Evolutionary conservation across 2,888 invertebrate genomes (phyloP).

Genomic region (Andrena bucephala): DNA sequence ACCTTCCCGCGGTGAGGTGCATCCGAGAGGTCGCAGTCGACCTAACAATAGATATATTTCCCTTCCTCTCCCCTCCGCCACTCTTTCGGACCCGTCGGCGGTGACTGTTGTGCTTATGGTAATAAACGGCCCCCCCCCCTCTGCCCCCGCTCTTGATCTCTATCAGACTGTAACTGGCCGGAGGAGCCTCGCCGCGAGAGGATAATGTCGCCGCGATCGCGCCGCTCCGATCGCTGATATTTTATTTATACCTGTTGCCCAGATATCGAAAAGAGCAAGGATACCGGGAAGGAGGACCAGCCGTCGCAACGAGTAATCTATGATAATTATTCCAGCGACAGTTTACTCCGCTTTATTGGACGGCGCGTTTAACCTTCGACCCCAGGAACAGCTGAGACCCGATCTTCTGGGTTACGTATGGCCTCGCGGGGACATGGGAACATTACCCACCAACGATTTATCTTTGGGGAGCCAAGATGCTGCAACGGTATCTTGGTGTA

Average conservation of each 20-base stretch:
- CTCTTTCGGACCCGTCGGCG: not conserved
- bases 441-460: not conserved
- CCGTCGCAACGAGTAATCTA: constrained; percentile 16
- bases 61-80: not conserved
- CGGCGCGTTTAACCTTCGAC: constrained; percentile 28
- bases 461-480: not conserved
- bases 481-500: not conserved
- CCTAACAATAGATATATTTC: constrained; percentile 47
- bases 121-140: constrained; percentile 28
- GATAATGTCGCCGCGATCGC: constrained; percentile 30
- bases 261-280: constrained; percentile 19
- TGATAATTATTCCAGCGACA: constrained; percentile 27
- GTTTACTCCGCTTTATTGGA: constrained; percentile 12
- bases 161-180: constrained; percentile 27
- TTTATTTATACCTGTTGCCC: constrained; percentile 52
- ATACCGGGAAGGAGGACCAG: constrained; percentile 21
- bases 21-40: constrained; percentile 33
- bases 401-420: not conserved
- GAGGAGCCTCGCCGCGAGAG: constrained; percentile 18
- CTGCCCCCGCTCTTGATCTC: constrained; percentile 36
- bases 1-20: constrained; percentile 39
- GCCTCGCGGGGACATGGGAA: not conserved
- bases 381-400: constrained; percentile 3
- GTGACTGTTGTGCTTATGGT: constrained; percentile 49
- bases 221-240: constrained; percentile 42